Conservation (phyloP, 2,113 vertebrate genomes). For the Castor canadensis region DNA sequence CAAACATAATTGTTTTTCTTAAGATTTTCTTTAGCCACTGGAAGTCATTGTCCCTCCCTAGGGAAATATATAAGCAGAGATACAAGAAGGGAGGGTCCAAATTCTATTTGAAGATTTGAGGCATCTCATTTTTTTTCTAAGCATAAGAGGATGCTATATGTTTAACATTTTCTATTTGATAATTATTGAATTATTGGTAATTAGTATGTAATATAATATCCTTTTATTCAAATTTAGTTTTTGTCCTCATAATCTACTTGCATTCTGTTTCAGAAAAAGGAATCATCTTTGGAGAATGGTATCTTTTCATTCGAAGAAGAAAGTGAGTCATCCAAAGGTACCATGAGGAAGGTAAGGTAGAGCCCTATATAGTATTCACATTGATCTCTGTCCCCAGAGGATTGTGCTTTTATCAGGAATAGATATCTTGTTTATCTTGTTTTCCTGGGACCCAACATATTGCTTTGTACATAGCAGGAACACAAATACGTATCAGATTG, state of each 20-base stretch:
- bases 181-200: constrained; percentile 44
- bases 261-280: constrained; percentile 72
- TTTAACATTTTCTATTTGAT: constrained; percentile 17
- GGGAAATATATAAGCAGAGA: neutral
- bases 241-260: constrained; percentile 32
- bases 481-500: constrained; percentile 1
- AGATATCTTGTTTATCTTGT: neutral
- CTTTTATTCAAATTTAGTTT: constrained; percentile 4
- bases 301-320: constrained; percentile 73
- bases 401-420: constrained; percentile 7
- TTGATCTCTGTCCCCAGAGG: neutral
- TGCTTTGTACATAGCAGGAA: neutral
- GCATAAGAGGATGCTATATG: neutral
- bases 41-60: neutral
- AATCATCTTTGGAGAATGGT: constrained; percentile 67
- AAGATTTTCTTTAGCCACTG: constrained; percentile 1
- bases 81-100: neutral
- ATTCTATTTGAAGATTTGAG: neutral
- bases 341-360: constrained; percentile 80
- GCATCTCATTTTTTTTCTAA: constrained; percentile 31
- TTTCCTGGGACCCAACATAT: neutral
- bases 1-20: neutral
- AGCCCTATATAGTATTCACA: neutral
- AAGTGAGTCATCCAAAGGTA: constrained; percentile 71
- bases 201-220: constrained; percentile 25